Conservation (phyloP, 2,113 vertebrate genomes). For the Gambusia holbrooki region DNA sequence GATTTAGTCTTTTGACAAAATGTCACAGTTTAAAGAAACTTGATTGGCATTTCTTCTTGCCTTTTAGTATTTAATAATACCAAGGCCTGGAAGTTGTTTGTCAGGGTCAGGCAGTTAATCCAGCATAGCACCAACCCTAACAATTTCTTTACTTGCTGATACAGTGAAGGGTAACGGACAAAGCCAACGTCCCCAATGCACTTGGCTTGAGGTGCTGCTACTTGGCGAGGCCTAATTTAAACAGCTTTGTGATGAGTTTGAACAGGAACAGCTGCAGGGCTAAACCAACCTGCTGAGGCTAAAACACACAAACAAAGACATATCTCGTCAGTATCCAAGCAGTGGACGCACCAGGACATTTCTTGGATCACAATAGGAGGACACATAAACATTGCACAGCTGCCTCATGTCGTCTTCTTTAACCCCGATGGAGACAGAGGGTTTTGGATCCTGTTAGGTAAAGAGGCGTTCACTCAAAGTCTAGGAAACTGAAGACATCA, state of each 20-base stretch:
- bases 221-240: slow-evolving; percentile 60
- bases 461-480: slow-evolving; percentile 37
- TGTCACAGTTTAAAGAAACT: slow-evolving; percentile 26
- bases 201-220: slow-evolving; percentile 52
- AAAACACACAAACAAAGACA: slow-evolving; percentile 81
- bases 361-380: slow-evolving; percentile 64
- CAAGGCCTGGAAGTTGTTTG: background rate
- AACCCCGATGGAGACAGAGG: slow-evolving; percentile 28
- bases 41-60: slow-evolving; percentile 26
- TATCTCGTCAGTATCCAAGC: slow-evolving; percentile 66
- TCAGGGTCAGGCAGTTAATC: background rate
- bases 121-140: background rate
- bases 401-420: slow-evolving; percentile 68
- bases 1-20: slow-evolving; percentile 51
- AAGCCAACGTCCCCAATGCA: slow-evolving; percentile 29
- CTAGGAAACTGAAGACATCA: background rate
- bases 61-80: background rate
- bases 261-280: slow-evolving; percentile 77
- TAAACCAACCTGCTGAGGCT: slow-evolving; percentile 70
- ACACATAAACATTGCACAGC: slow-evolving; percentile 80
- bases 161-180: slow-evolving; percentile 12
- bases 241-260: slow-evolving; percentile 55
- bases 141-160: slow-evolving; percentile 43
- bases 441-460: slow-evolving; percentile 47
- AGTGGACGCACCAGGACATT: slow-evolving; percentile 69